phyloP scores from a whole-genome alignment of 1,140 invertebrate species.

The Drosophila pseudoananassae region DNA sequence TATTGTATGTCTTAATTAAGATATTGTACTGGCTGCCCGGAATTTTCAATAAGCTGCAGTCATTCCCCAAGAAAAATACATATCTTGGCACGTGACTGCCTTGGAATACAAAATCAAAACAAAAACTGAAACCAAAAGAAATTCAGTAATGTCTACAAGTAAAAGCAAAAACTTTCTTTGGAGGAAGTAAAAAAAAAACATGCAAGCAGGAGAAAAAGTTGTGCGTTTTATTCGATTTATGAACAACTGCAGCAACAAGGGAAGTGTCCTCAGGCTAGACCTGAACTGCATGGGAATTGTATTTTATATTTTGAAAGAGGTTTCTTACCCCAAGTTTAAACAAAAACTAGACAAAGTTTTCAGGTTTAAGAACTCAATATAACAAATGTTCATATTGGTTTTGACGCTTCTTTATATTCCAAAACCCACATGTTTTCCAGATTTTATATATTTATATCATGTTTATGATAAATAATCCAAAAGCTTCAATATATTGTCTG shows the following conservation, averaged over 20 bases:
- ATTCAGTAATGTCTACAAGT: slow-evolving; percentile 57
- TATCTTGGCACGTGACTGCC: slow-evolving; percentile 67
- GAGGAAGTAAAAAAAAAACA: slow-evolving; percentile 21
- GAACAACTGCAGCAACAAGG: slow-evolving; percentile 52
- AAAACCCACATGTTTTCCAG: too few species aligned
- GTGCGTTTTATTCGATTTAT: slow-evolving; percentile 68
- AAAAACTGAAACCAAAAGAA: slow-evolving; percentile 22
- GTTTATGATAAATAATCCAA: neutral
- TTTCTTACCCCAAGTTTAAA: neutral
- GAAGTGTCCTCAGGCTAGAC: slow-evolving; percentile 22
- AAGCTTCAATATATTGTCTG: too few species aligned
- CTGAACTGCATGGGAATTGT: slow-evolving; percentile 18
- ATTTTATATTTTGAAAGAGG: neutral
- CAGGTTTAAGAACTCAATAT: too few species aligned
- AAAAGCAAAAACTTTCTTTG: slow-evolving; percentile 54
- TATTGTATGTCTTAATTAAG: slow-evolving; percentile 2
- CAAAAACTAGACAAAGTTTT: neutral
- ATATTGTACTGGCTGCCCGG: slow-evolving; percentile 14
- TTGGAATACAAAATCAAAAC: slow-evolving; percentile 32
- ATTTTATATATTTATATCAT: neutral
- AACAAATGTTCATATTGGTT: too few species aligned
- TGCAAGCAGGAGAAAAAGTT: slow-evolving; percentile 34
- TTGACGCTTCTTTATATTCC: slow-evolving; percentile 5
- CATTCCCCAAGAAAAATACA: slow-evolving; percentile 39
- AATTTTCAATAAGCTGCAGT: slow-evolving; percentile 52